These are phyloP conservation scores for Pachyseris speciosa DNA, from an alignment of 64 coral and sea anemone genomes.

Conservation along the genomic window DNA sequence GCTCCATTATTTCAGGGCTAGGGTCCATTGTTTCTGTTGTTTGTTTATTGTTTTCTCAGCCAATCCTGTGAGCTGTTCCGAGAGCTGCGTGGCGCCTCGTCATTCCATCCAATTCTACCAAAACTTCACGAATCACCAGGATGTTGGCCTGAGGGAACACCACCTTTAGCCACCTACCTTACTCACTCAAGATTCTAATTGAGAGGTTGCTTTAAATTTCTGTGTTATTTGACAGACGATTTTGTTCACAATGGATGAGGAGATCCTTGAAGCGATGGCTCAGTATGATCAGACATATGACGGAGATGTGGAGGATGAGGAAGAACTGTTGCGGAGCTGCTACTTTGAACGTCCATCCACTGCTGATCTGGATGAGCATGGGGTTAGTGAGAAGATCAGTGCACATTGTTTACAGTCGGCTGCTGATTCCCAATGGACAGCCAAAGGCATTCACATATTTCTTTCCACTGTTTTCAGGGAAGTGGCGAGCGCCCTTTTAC, in stretches of 20 bases:
- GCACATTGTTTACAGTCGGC: no score
- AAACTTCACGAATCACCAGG: no score
- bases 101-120: no score
- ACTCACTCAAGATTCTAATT: no score
- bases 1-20: no score
- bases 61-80: no score
- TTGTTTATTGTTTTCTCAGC: no score
- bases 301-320: slow-evolving; percentile 87
- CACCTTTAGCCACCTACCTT: no score
- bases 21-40: no score
- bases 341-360: slow-evolving; percentile 90
- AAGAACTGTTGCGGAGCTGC: slow-evolving; percentile 74
- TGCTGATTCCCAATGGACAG: background rate
- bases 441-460: background rate
- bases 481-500: slow-evolving; percentile 88
- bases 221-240: slow-evolving; percentile 72
- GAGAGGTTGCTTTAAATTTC: no score
- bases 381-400: background rate
- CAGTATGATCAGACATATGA: slow-evolving; percentile 97
- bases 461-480: slow-evolving; percentile 29
- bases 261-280: slow-evolving; percentile 94
- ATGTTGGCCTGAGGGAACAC: no score
- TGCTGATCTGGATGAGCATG: slow-evolving; percentile 74
- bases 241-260: slow-evolving; percentile 96
- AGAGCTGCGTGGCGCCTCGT: no score